Base-by-base conservation (phyloP, 1,140 invertebrate species). In the Lithobius niger region DNA sequence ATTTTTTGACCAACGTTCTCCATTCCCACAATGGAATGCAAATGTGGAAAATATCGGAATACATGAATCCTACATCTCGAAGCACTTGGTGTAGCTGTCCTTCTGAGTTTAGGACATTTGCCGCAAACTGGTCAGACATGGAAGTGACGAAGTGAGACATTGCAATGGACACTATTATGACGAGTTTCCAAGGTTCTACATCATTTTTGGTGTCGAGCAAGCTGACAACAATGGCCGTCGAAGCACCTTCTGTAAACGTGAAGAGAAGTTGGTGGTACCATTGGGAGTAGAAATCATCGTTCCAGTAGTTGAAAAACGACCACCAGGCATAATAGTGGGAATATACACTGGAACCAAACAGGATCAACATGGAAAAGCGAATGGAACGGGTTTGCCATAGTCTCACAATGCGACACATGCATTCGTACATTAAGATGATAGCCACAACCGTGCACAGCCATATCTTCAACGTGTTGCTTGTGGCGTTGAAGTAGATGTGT, bases 321-420 rank as follows among this genome's bases (percentile, higher is more conserved):
- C 86, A 89, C 83, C 83, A 87, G 1, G 83, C 79, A 65, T 88
- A 88, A 64, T 88, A 88, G 64, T 89, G 83, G 1, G 85, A 84
- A 65, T 85, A 86, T 50, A 87, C 68, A 24, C 82, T 81, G 15
- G 79, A 73, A 2, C 78, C 60, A 62, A 87, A 86, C 1, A 88
- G 71, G 15, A 81, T 60, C 21, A 82, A 67, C 83, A 88, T 86
- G n/a, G 75, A 77, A 51, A 71, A 71, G 58, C 84, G 73, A 13
- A 84, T 64, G 57, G 76, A 71, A 42, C 74, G 66, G 27, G 73
- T 67, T 42, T 79, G 68, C 43, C 77, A 73, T 42, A 86, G 62
- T 25, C 66, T 67, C 22, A 80, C 68, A 25, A 86, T 65, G 60
- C 79, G 76, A 61, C 82, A 82, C 2, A 82, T 69, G 55, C 78